These are phyloP conservation scores for Theristicus caerulescens DNA, from an alignment of 2,113 vertebrate species.

Conservation along the genomic window DNA sequence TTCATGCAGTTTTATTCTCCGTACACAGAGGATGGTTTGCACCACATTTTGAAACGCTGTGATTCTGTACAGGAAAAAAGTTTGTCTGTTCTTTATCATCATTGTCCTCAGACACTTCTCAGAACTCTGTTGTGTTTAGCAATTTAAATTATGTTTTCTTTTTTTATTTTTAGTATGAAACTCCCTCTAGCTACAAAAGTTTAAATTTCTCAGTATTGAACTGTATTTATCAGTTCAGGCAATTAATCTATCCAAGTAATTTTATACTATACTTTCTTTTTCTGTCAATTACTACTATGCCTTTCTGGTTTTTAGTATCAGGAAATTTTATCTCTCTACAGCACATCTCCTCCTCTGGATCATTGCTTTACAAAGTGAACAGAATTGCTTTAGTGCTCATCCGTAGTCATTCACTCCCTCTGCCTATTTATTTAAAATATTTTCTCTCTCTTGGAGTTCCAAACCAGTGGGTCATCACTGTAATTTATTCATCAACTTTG, in stretches of 20 bases:
- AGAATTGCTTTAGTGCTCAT: neutral
- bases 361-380: slow-evolving; percentile 5
- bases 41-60: neutral
- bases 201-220: neutral
- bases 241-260: neutral
- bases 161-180: neutral
- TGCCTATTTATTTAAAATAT: slow-evolving; percentile 13
- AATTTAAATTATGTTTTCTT: neutral
- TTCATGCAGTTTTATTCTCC: neutral
- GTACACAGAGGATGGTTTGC: accelerated
- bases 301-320: neutral
- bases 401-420: neutral
- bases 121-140: neutral
- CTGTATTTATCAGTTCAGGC: neutral
- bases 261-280: neutral
- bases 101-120: neutral
- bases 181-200: neutral
- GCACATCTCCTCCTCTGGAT: neutral
- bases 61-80: neutral
- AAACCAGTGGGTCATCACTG: neutral
- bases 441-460: neutral
- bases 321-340: neutral
- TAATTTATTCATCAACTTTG: neutral
- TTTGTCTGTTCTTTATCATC: neutral
- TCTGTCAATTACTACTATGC: neutral